Evolutionary conservation across 64 coral and sea anemone species (phyloP), one percentile per base, ranked within the genome.

Genomic region (Trachythela sp.): DNA sequence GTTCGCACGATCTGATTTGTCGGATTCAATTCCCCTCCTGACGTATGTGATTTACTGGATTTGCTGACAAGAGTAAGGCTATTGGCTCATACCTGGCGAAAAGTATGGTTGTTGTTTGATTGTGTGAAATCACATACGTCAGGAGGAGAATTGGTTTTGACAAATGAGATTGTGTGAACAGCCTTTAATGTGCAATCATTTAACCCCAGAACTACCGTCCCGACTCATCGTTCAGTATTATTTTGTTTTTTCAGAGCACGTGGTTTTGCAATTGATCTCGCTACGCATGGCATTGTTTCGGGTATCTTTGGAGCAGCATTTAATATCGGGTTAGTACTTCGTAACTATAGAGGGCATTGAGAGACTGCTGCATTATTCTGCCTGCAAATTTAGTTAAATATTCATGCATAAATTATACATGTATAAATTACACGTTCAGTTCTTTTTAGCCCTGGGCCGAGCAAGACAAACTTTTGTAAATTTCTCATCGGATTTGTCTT

Each of bases 301-400:
- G 75, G 75, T 14, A 38, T 80, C 4, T 80, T 80, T 80, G 33
- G 33, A 34, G 9, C 75, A 22, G 75, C 27, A 80, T 80, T 80
- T 80, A 80, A 80, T 80, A 10, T 80, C 37, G 75, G 75, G 75
- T 80, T 15, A 80, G 20, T 80, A 37, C 7, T 64, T 64, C 56
- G 4, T 20, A 20, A 64, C 17, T 64, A 26, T n/a, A n/a, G n/a
- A n/a, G n/a, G n/a, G n/a, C n/a, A n/a, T n/a, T n/a, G n/a, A n/a
- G n/a, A n/a, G n/a, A n/a, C n/a, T n/a, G n/a, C n/a, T n/a, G n/a
- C n/a, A n/a, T n/a, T n/a, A n/a, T n/a, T n/a, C n/a, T n/a, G n/a
- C n/a, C n/a, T n/a, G n/a, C n/a, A n/a, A n/a, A n/a, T n/a, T n/a
- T n/a, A n/a, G 20, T 27, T 26, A 64, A 1, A 0, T 59, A 17